These are phyloP conservation scores for Amphipyra tragopoginis DNA, from an alignment of 2,888 invertebrate genomes.

Conservation along the genomic window DNA sequence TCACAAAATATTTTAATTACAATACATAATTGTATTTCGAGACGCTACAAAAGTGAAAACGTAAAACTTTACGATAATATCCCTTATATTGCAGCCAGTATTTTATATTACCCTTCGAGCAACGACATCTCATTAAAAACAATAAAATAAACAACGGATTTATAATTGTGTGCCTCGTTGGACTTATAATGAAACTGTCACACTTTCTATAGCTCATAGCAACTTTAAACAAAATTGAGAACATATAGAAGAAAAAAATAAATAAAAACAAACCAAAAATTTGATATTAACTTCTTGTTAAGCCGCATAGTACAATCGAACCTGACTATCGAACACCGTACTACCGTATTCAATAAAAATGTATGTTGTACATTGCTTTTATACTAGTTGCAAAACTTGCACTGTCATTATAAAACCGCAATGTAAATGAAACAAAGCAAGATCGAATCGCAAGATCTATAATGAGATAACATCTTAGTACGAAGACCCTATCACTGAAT, in stretches of 20 bases:
- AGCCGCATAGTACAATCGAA: conserved; percentile 68
- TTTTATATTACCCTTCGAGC: conserved; percentile 20
- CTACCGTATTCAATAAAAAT: conserved; percentile 32
- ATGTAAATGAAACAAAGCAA: conserved; percentile 46
- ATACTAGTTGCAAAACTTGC: background rate
- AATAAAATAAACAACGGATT: conserved; percentile 13
- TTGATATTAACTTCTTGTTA: conserved; percentile 60
- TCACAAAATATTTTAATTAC: background rate
- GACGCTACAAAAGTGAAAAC: too few relatives aligned
- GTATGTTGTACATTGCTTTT: conserved; percentile 59
- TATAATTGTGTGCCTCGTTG: conserved; percentile 10
- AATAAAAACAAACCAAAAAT: conserved; percentile 75
- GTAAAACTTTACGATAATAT: background rate
- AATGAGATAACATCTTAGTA: conserved; percentile 59
- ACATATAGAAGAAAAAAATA: conserved; percentile 64
- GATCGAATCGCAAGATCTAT: conserved; percentile 5
- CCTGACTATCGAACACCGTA: conserved; percentile 47
- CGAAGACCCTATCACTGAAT: conserved; percentile 82
- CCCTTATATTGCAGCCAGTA: background rate
- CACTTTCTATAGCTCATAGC: conserved; percentile 58
- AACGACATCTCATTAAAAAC: conserved; percentile 27
- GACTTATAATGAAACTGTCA: conserved; percentile 28
- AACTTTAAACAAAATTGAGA: conserved; percentile 65
- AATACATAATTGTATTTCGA: background rate
- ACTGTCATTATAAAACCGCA: conserved; percentile 27